Percentiles rank a stretch among this genome's conserved stretches.
These are phyloP conservation scores for Aepyceros melampus DNA, from an alignment of 2,113 vertebrate species.

Conservation along the genomic window DNA sequence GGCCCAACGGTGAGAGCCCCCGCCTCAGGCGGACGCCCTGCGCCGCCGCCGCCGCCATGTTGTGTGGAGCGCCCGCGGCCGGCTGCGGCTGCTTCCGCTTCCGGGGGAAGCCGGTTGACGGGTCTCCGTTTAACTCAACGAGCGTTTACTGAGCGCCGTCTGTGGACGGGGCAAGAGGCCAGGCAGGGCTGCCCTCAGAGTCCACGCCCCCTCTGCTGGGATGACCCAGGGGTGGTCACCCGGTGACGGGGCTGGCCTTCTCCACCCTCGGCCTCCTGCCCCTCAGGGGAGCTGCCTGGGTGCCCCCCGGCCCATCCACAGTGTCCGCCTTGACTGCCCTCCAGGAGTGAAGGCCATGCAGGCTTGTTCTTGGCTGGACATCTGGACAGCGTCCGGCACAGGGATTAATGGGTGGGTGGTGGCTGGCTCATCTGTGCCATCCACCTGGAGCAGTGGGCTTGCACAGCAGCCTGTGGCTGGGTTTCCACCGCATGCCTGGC, in stretches of 20 bases:
- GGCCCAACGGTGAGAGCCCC: conserved; percentile 86
- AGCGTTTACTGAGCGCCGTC: fast-evolving
- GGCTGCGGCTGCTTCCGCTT: fast-evolving
- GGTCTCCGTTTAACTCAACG: fast-evolving
- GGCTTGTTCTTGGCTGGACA: background rate
- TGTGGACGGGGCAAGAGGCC: background rate
- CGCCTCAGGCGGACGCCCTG: background rate
- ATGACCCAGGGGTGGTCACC: background rate
- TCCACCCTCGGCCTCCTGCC: background rate
- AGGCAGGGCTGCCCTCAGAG: background rate
- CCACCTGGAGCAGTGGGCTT: background rate
- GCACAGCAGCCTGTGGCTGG: background rate
- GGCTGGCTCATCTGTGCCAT: background rate
- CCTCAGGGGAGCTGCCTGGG: background rate
- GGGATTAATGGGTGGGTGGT: background rate
- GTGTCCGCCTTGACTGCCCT: background rate
- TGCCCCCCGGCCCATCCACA: background rate
- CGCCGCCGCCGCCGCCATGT: fast-evolving
- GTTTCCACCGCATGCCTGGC: fast-evolving
- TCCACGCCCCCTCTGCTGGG: fast-evolving
- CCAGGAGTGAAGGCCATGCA: fast-evolving
- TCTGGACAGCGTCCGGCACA: background rate
- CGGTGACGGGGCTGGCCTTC: fast-evolving
- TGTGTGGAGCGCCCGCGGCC: background rate
- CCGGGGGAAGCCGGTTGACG: fast-evolving